These are phyloP conservation scores for Zaprionus camerounensis DNA, from an alignment of 1,140 invertebrate genomes.

Conservation along the genomic window DNA sequence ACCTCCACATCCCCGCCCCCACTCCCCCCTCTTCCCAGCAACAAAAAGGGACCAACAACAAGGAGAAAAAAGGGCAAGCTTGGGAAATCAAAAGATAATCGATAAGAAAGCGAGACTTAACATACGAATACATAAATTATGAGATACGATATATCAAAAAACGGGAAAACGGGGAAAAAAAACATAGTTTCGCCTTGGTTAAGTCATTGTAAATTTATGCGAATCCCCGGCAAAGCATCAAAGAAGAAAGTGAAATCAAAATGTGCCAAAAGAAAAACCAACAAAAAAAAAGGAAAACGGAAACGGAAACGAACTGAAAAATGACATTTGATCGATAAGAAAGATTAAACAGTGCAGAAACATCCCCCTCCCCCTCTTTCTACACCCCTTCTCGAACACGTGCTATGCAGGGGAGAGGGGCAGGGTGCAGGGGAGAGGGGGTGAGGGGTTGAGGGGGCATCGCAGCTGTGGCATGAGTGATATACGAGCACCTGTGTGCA, in stretches of 20 bases:
- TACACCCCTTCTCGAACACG: background rate
- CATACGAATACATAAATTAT: conserved; percentile 6
- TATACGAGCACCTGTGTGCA: conserved; percentile 42
- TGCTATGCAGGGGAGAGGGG: too few species aligned
- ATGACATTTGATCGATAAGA: conserved; percentile 52
- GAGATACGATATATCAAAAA: conserved; percentile 2
- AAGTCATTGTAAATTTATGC: conserved; percentile 18
- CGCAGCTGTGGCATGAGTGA: conserved; percentile 23
- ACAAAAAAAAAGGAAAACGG: background rate
- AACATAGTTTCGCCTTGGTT: background rate
- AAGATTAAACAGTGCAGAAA: conserved; percentile 27
- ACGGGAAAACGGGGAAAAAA: background rate
- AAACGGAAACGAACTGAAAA: conserved; percentile 29
- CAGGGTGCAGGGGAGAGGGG: background rate
- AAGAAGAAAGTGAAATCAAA: conserved; percentile 2
- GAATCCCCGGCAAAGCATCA: background rate
- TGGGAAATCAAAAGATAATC: background rate
- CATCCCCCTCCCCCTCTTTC: background rate
- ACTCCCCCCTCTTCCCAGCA: background rate
- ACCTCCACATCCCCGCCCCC: too few species aligned
- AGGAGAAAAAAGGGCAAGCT: background rate
- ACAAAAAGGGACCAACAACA: background rate
- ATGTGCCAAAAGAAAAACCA: background rate
- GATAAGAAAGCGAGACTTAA: conserved; percentile 2
- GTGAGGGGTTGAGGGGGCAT: background rate